Conservation (phyloP, 2,113 vertebrate species). For the Pycnonotus jocosus region DNA sequence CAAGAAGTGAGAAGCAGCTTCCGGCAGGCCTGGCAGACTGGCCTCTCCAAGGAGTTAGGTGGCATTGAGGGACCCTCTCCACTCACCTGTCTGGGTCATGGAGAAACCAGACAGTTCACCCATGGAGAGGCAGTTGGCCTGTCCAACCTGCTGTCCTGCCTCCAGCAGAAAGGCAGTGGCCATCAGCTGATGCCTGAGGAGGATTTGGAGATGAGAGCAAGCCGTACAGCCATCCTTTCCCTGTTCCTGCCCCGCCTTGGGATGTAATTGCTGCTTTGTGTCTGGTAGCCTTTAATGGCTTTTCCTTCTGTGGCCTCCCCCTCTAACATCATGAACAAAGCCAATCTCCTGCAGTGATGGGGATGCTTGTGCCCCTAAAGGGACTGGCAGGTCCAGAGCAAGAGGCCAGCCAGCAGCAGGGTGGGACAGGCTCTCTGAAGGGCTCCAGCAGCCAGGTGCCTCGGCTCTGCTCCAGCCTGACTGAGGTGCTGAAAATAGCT, state of each 20-base stretch:
- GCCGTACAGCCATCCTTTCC: not conserved
- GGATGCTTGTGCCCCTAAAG: not conserved
- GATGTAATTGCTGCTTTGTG: not conserved
- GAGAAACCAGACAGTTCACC: not conserved
- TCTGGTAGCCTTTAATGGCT: not conserved
- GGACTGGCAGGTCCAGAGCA: accelerated
- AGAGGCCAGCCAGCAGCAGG: not conserved
- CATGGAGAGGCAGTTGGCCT: not conserved
- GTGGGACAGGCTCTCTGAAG: not conserved
- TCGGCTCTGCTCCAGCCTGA: slow-evolving; percentile 1
- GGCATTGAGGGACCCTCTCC: not conserved
- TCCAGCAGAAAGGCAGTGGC: not conserved
- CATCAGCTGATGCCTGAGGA: not conserved
- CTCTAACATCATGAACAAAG: not conserved
- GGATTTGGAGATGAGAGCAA: not conserved
- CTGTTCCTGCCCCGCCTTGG: not conserved
- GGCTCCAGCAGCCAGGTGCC: not conserved
- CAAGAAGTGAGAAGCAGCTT: not conserved
- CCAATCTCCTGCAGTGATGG: not conserved
- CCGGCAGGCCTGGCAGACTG: not conserved
- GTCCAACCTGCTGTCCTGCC: not conserved
- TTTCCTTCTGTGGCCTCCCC: not conserved
- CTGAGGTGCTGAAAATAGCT: not conserved
- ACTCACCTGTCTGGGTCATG: not conserved
- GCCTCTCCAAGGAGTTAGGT: not conserved